These are phyloP conservation scores for Python bivittatus DNA, from an alignment of 2,113 vertebrate genomes.

Conservation along the genomic window DNA sequence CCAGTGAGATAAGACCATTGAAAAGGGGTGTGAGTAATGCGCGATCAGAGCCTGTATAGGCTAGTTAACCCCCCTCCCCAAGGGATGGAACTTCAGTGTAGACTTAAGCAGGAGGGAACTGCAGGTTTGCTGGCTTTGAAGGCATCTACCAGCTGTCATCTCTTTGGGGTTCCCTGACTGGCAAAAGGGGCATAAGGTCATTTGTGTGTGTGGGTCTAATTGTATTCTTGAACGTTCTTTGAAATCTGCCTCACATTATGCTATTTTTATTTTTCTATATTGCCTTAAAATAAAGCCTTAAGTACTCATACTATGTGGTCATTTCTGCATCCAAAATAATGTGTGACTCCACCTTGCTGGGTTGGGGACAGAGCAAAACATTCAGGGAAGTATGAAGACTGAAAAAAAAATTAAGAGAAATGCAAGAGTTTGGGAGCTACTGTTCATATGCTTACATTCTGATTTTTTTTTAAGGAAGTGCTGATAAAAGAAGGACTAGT, in stretches of 20 bases:
- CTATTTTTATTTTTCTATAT: not conserved
- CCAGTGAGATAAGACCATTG: not conserved
- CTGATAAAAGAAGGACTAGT: not conserved
- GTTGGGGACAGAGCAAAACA: not conserved
- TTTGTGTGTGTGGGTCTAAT: not conserved
- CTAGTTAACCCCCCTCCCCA: not conserved
- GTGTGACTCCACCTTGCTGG: not conserved
- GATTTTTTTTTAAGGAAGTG: not conserved
- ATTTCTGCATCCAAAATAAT: not conserved
- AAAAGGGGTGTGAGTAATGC: not conserved
- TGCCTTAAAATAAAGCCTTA: not conserved
- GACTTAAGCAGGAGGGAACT: not conserved
- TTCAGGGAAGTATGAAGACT: not conserved
- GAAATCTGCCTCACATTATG: not conserved
- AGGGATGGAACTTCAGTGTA: not conserved
- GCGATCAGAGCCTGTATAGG: not conserved
- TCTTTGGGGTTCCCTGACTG: not conserved
- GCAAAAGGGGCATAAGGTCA: not conserved
- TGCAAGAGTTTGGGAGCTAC: not conserved
- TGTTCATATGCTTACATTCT: not conserved
- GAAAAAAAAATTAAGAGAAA: not conserved
- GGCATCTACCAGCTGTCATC: not conserved
- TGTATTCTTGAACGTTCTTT: not conserved
- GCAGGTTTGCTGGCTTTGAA: not conserved
- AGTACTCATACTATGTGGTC: not conserved